These are phyloP conservation scores for Monomorium pharaonis DNA, from an alignment of 1,140 invertebrate genomes.

Conservation along the genomic window DNA sequence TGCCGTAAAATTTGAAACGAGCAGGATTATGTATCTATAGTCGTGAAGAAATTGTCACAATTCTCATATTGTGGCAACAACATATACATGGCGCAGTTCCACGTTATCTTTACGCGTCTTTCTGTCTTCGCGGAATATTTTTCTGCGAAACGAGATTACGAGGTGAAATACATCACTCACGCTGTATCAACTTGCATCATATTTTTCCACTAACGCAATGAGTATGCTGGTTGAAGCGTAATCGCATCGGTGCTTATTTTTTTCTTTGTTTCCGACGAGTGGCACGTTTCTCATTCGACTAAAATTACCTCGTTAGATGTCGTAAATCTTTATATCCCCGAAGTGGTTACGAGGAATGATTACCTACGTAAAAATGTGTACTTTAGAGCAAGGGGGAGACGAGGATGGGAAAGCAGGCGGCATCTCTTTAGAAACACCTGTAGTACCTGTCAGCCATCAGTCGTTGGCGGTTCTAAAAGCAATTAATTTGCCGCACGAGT, in stretches of 20 bases:
- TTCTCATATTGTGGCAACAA: background rate
- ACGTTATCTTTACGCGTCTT: background rate
- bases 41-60: background rate
- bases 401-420: background rate
- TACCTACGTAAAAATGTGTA: background rate
- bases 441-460: background rate
- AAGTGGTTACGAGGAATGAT: background rate
- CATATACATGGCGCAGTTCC: background rate
- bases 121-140: background rate
- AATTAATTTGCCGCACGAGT: conserved; percentile 60
- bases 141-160: background rate
- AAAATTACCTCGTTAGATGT: conserved; percentile 17
- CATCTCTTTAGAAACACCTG: conserved; percentile 17
- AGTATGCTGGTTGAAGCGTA: background rate
- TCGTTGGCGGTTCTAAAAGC: conserved; percentile 21
- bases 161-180: conserved; percentile 7
- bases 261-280: background rate
- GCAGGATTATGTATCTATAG: background rate
- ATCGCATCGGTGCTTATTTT: conserved; percentile 1
- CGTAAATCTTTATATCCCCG: background rate
- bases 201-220: conserved; percentile 14
- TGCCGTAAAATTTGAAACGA: background rate
- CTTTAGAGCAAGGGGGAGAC: background rate
- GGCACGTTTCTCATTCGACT: conserved; percentile 27
- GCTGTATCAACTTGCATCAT: conserved; percentile 18